Conservation (phyloP, 2,113 vertebrate species). For the Malurus cyaneus region DNA sequence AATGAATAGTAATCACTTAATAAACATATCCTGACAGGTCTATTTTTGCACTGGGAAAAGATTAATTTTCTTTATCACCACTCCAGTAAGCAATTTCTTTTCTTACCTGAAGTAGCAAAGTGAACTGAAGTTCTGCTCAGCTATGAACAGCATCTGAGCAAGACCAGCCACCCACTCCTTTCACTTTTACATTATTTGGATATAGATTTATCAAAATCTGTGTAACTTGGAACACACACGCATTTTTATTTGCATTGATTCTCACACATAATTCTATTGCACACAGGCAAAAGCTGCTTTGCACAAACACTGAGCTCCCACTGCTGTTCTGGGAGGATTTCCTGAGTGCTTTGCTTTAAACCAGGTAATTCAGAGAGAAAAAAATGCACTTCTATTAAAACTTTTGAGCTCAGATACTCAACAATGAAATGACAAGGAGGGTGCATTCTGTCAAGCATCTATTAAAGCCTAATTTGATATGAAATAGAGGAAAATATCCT, state of each 20-base stretch:
- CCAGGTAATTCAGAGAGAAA: background rate
- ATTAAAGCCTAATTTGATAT: background rate
- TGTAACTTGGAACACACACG: background rate
- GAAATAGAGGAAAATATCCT: background rate
- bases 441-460: background rate
- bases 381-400: background rate
- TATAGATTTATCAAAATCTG: background rate
- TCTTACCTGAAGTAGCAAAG: conserved; percentile 60
- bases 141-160: background rate
- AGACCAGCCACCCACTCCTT: background rate
- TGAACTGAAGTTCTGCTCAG: conserved; percentile 2
- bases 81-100: conserved; percentile 58
- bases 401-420: background rate
- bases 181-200: background rate
- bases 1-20: conserved; percentile 75
- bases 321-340: background rate
- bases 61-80: conserved; percentile 75
- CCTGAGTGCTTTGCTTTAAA: background rate
- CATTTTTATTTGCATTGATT: background rate
- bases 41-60: conserved; percentile 75
- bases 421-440: background rate
- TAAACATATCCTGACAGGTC: conserved; percentile 70
- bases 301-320: background rate
- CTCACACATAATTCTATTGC: background rate
- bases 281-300: background rate